phyloP scores from a whole-genome alignment of 2,888 invertebrate genomes.

The Mythimna lalbum region DNA sequence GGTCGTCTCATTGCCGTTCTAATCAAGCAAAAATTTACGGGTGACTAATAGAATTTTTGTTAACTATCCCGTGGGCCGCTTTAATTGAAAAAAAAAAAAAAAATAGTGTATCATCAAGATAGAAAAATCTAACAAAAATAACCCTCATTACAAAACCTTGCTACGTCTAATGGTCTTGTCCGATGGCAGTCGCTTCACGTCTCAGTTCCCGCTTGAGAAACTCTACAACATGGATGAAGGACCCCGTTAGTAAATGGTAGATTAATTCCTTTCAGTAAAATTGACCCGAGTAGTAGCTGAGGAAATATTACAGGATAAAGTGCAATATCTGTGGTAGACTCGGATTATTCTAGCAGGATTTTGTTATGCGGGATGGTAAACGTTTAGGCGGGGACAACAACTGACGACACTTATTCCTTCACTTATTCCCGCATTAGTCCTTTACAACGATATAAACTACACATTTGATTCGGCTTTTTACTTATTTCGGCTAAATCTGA shows the following conservation, averaged over 20 bases:
- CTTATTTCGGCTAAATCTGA: not conserved
- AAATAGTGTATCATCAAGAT: not conserved
- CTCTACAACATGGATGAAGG: conserved; percentile 24
- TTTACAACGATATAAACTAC: no score
- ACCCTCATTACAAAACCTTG: not conserved
- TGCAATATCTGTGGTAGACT: not conserved
- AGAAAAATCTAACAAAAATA: conserved; percentile 1
- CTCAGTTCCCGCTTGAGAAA: conserved; percentile 6
- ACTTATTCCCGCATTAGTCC: no score
- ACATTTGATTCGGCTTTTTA: no score
- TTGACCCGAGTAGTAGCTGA: not conserved
- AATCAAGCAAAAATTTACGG: no score
- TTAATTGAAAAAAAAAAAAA: not conserved
- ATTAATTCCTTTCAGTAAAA: conserved; percentile 37
- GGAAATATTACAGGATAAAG: not conserved
- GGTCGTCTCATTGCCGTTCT: no score
- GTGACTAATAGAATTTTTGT: no score
- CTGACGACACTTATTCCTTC: no score
- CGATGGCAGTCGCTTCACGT: not conserved
- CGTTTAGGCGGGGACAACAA: not conserved
- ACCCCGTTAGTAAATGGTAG: conserved; percentile 29
- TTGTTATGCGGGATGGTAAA: not conserved
- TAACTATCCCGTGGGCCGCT: not conserved
- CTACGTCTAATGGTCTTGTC: conserved; percentile 23
- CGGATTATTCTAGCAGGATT: not conserved